A percentile compares a stretch with the other conserved stretches of the same genome.
Evolutionary conservation across 2,113 vertebrate genomes (phyloP).

Genomic region (Scopus umbretta): DNA sequence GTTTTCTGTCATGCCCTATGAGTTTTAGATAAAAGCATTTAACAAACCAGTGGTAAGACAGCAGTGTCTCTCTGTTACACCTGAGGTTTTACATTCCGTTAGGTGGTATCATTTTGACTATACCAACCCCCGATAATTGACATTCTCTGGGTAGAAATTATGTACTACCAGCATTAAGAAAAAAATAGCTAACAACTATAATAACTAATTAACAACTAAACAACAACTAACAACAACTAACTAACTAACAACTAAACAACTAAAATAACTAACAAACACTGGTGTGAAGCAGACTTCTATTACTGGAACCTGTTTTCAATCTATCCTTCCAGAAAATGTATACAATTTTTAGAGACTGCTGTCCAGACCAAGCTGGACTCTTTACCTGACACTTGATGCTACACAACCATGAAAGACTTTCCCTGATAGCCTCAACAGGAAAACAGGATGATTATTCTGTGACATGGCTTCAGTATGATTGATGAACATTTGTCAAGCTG

Average conservation of each 20-base stretch:
- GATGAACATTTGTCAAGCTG: background rate
- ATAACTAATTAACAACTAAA: no score
- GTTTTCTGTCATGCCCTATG: background rate
- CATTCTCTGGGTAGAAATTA: background rate
- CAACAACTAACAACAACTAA: no score
- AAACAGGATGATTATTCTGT: background rate
- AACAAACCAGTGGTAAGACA: background rate
- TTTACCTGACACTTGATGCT: background rate
- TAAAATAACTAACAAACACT: no score
- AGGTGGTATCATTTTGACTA: background rate
- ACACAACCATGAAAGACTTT: background rate
- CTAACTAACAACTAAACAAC: no score
- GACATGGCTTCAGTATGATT: background rate
- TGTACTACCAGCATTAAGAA: background rate
- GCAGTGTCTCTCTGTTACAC: background rate
- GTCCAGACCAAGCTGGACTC: background rate
- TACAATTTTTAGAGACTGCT: fast-evolving
- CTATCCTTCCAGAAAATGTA: background rate
- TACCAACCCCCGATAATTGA: background rate
- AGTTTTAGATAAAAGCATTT: background rate
- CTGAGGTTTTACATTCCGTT: background rate
- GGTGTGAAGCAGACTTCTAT: background rate
- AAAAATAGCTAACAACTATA: background rate
- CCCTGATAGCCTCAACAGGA: background rate
- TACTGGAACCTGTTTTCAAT: background rate